Evolutionary conservation across 2,797 vertebrate species (phyloP), one percentile per base, ranked within the genome.

Genomic region (Brotula barbata): DNA sequence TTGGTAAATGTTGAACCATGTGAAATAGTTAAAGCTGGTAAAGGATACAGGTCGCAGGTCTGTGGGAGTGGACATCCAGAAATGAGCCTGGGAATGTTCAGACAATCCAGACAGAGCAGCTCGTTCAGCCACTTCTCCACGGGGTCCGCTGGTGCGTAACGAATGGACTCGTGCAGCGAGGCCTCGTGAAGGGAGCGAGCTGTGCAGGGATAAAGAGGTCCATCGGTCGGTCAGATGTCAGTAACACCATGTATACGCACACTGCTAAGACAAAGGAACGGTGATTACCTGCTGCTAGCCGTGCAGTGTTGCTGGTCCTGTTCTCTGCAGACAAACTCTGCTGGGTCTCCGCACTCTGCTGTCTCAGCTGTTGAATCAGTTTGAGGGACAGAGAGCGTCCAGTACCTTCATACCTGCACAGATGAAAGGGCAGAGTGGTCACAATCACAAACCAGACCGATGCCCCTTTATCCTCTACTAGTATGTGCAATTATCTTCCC

Each of bases 81-180:
- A 61, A 98, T 88, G 28, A 99, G 94, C 54, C 95, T 91, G 54
- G 95, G 94, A 42, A 98, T 94, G 83, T 56, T 97, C 74, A 99
- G 91, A 64, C 97, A 99, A 84, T 99, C 95, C 68, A 99, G 77
- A 74, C 97, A 99, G 11, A 99, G 90, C 57, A 99, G 79, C 13
- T 97, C 95, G 0, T 96, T 98, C 23, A 99, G 89, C 97, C 97
- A 99, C 88, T 94, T 95, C 84, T 99, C 97, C 28, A 98, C 95
- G 0, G 91, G 45, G 9, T 99, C 97, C n/a, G 95, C 95, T 0
- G 93, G 92, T 5, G 94, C 93, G 0, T 99, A 99, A 0, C 97
- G 92, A 68, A 99, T 99, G 0, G 97, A 98, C 87, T 99, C 97
- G 0, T 97, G 94, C 16, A 99, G 93, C n/a, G 95, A 90, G n/a